These are phyloP conservation scores for Calephelis virginiensis DNA, from an alignment of 1,140 invertebrate species.

Conservation along the genomic window DNA sequence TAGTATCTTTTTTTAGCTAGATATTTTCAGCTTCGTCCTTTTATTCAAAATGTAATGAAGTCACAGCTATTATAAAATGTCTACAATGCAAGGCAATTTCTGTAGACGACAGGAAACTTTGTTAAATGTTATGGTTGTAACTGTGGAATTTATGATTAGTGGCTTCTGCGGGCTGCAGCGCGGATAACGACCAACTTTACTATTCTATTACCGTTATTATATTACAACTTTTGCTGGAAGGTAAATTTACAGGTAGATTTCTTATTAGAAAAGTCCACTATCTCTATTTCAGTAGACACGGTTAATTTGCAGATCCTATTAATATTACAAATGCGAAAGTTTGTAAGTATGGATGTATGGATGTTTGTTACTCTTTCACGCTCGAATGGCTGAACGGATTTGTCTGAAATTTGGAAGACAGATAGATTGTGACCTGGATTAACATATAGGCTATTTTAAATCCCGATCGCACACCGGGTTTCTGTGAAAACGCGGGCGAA, in stretches of 20 bases:
- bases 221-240: constrained; percentile 22
- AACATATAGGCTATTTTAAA: too few species aligned
- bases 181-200: constrained; percentile 17
- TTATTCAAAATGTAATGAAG: not conserved
- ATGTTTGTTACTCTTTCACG: too few species aligned
- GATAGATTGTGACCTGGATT: too few species aligned
- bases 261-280: not conserved
- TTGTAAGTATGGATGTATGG: too few species aligned
- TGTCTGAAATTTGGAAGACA: too few species aligned
- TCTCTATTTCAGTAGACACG: not conserved
- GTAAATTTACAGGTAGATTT: constrained; percentile 5
- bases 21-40: too few species aligned
- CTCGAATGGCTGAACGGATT: too few species aligned
- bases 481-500: too few species aligned
- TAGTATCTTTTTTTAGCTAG: too few species aligned
- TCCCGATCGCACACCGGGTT: too few species aligned
- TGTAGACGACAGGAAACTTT: constrained; percentile 20
- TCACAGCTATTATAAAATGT: constrained; percentile 13
- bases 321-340: too few species aligned
- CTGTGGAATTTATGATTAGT: constrained; percentile 19
- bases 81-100: constrained; percentile 12
- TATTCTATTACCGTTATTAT: constrained; percentile 20
- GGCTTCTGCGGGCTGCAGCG: constrained; percentile 10
- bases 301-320: too few species aligned
- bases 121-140: constrained; percentile 24